Conservation (phyloP, 2,888 invertebrate species). For the Stomorhina lunata region DNA sequence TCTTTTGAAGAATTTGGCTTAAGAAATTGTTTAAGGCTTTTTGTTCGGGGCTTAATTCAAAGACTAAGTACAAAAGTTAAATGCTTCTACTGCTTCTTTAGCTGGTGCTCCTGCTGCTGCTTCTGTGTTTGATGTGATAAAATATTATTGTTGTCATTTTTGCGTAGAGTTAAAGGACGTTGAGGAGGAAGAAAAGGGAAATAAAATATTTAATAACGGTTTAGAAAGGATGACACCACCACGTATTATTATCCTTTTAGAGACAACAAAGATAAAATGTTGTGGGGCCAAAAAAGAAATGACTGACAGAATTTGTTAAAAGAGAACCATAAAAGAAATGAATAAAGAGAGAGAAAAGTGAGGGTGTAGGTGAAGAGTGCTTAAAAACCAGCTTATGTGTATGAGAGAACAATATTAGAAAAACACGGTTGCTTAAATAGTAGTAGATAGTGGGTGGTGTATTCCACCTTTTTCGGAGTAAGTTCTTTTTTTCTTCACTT, state of each 20-base stretch:
- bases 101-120: conserved; percentile 21
- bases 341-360: not conserved
- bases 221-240: conserved; percentile 44
- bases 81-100: not conserved
- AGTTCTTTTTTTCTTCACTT: not conserved
- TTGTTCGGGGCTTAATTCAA: too few relatives aligned
- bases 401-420: not conserved
- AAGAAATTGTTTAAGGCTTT: too few relatives aligned
- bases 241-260: conserved; percentile 9
- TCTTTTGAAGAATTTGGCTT: too few relatives aligned
- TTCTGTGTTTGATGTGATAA: conserved; percentile 25
- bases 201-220: not conserved
- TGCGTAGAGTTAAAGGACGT: not conserved
- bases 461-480: conserved; percentile 38
- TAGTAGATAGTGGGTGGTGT: conserved; percentile 49
- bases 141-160: conserved; percentile 43
- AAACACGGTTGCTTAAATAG: conserved; percentile 42
- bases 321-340: not conserved
- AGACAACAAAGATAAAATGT: not conserved
- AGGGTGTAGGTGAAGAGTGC: not conserved
- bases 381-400: not conserved
- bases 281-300: too few relatives aligned
- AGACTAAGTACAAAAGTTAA: not conserved
- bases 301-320: conserved; percentile 18
- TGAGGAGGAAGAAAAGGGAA: conserved; percentile 3